phyloP scores from a whole-genome alignment of 2,888 invertebrate genomes.

The Bursaphelenchus okinawaensis region DNA sequence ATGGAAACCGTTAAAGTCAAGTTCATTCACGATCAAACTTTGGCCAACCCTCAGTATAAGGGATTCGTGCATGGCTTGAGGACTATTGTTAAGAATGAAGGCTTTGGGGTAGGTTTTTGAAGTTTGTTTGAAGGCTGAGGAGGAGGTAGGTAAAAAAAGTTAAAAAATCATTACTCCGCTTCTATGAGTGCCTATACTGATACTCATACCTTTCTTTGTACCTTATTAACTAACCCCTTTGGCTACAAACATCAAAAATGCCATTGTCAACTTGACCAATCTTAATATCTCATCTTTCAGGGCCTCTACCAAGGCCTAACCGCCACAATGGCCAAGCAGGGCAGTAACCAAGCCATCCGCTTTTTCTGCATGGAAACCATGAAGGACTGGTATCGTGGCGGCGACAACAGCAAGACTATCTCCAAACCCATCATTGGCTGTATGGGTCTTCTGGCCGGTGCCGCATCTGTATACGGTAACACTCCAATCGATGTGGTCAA shows the following conservation, averaged over 20 bases:
- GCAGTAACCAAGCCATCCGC: constrained; percentile 93
- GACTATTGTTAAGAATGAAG: constrained; percentile 47
- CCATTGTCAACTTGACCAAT: too few species aligned
- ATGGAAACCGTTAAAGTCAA: constrained; percentile 76
- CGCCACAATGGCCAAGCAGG: constrained; percentile 94
- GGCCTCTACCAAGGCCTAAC: constrained; percentile 82
- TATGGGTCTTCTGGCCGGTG: constrained; percentile 91
- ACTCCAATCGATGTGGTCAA: constrained; percentile 98
- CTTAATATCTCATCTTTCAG: too few species aligned
- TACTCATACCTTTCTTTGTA: too few species aligned
- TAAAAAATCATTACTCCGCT: too few species aligned
- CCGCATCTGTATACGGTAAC: constrained; percentile 87
- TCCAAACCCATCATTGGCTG: constrained; percentile 63
- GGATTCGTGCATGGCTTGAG: constrained; percentile 89
- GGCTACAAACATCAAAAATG: too few species aligned
- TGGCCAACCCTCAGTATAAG: constrained; percentile 78
- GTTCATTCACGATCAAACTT: constrained; percentile 93
- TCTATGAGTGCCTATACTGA: too few species aligned
- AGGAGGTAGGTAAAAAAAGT: neutral
- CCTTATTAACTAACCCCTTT: too few species aligned
- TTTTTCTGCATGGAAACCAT: constrained; percentile 94
- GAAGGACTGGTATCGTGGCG: constrained; percentile 63
- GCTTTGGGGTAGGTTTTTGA: constrained; percentile 30
- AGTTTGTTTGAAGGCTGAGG: neutral
- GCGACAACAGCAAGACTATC: constrained; percentile 46